A percentile compares a stretch with the other conserved stretches of the same genome.
These are phyloP conservation scores for Mythimna loreyi DNA, from an alignment of 2,888 invertebrate genomes.

Conservation along the genomic window DNA sequence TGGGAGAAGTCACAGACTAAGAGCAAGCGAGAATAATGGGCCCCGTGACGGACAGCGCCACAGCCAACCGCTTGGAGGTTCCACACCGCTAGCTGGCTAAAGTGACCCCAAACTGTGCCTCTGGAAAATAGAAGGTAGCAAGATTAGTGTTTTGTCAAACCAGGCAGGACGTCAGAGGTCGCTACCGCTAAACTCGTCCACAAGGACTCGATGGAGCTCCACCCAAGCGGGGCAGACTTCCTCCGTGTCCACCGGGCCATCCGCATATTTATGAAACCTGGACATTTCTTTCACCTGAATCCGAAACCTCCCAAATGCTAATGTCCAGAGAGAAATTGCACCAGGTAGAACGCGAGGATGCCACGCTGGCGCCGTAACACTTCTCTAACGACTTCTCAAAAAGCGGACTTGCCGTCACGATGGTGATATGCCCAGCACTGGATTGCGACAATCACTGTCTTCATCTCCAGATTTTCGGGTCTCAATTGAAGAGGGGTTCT, in stretches of 20 bases:
- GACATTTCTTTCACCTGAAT: neutral
- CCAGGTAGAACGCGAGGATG: neutral
- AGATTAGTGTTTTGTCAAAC: neutral
- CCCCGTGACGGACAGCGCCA: conserved; percentile 81
- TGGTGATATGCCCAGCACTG: neutral
- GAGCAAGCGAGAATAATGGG: conserved; percentile 73
- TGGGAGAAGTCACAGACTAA: conserved; percentile 88
- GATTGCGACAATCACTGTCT: too few species aligned
- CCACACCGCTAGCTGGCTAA: conserved; percentile 86
- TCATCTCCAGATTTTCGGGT: too few species aligned
- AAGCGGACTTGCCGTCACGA: neutral
- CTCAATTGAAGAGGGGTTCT: too few species aligned
- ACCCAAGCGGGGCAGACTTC: neutral
- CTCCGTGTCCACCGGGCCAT: neutral
- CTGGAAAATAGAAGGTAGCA: conserved; percentile 60
- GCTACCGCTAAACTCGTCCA: neutral
- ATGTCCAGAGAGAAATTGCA: neutral
- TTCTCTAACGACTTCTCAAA: neutral
- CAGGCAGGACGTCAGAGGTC: neutral
- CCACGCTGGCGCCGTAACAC: neutral
- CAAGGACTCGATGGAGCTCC: neutral
- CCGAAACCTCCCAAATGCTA: neutral
- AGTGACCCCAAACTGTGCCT: conserved; percentile 85
- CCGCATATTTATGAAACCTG: too few species aligned
- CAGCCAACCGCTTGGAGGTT: conserved; percentile 84